A percentile compares a stretch with the other conserved stretches of the same genome.
Conservation (phyloP, 2,888 invertebrate genomes). For the Eurois occulta region DNA sequence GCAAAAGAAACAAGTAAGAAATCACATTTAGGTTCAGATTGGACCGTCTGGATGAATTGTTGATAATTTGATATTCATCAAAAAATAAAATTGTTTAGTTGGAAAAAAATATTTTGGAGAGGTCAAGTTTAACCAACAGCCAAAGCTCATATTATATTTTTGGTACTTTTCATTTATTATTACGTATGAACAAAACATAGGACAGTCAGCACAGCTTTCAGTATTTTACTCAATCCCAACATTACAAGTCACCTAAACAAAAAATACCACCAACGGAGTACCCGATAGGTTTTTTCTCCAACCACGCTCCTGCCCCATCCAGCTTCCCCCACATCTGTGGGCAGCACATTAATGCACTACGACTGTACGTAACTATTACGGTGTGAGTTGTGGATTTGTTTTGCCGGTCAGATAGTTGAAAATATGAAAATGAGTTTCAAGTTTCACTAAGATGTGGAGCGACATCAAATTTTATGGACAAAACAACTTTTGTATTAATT, state of each 20-base stretch:
- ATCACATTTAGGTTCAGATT: no score
- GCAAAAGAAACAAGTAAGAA: background rate
- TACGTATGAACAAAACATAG: background rate
- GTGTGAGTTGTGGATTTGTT: slow-evolving; percentile 89
- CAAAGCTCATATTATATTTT: background rate
- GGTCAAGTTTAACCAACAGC: background rate
- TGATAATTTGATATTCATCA: background rate
- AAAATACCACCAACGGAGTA: background rate
- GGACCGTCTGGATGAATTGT: no score
- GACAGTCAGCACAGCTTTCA: background rate
- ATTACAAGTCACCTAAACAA: background rate
- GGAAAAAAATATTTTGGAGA: background rate
- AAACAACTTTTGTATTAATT: slow-evolving; percentile 68
- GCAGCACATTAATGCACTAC: slow-evolving; percentile 85
- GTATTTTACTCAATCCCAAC: background rate
- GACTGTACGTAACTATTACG: slow-evolving; percentile 85
- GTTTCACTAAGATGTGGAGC: slow-evolving; percentile 74
- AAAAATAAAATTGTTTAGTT: background rate
- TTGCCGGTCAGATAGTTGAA: slow-evolving; percentile 85
- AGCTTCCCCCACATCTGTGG: background rate
- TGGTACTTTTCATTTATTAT: no score
- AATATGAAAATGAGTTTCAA: slow-evolving; percentile 88
- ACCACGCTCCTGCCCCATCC: slow-evolving; percentile 62
- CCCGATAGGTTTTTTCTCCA: background rate
- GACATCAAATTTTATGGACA: slow-evolving; percentile 77